A percentile compares a stretch with the other conserved stretches of the same genome.
phyloP scores from a whole-genome alignment of 2,113 vertebrate genomes.

The Phocoena phocoena region DNA sequence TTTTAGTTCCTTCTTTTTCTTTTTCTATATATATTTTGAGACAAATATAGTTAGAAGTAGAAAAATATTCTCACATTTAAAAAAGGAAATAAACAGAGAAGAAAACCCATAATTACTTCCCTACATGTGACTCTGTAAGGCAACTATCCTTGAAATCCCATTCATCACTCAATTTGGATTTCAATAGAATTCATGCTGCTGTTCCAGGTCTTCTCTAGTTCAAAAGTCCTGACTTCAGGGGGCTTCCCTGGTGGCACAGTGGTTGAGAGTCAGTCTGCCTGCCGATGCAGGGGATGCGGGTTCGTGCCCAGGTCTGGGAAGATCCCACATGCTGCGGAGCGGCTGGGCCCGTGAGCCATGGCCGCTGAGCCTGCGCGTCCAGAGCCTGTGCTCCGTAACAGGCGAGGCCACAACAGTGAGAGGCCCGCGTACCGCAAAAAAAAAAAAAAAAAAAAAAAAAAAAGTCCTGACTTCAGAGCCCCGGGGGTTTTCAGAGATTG shows the following conservation, averaged over 20 bases:
- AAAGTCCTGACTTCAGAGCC: slow-evolving; percentile 9
- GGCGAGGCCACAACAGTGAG: no score
- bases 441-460: background rate
- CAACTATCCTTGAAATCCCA: background rate
- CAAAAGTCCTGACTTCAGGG: slow-evolving; percentile 33
- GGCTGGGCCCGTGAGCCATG: no score
- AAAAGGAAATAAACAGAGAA: slow-evolving; percentile 29
- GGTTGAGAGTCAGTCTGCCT: no score
- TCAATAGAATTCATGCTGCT: slow-evolving; percentile 47
- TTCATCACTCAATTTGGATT: slow-evolving; percentile 53
- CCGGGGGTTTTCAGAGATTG: slow-evolving; percentile 4
- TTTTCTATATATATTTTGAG: background rate
- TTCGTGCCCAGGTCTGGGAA: no score
- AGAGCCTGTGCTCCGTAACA: no score
- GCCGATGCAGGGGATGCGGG: no score
- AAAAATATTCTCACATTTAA: background rate
- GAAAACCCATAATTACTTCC: slow-evolving; percentile 1
- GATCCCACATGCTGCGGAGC: no score
- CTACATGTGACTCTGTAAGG: background rate
- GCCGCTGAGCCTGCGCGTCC: no score
- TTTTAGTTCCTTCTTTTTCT: slow-evolving; percentile 7
- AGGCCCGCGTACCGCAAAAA: no score
- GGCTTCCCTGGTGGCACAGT: no score
- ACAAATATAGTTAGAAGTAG: background rate
- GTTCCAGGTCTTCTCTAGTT: slow-evolving; percentile 13